Base-by-base conservation (phyloP, 1,140 invertebrate genomes). In the Drosophila kohkoa region DNA sequence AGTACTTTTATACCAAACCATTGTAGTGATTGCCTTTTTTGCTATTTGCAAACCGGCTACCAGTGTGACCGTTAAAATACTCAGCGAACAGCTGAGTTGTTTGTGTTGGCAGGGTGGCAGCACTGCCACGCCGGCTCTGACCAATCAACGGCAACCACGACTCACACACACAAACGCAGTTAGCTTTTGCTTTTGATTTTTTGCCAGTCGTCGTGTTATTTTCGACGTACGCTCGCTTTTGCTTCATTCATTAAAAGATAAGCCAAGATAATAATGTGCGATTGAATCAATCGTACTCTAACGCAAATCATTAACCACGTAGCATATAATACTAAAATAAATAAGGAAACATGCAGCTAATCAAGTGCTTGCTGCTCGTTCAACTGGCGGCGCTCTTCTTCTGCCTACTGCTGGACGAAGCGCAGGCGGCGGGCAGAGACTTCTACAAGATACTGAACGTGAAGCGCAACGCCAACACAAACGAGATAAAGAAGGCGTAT, bases 401-500 rank as follows among this genome's bases (percentile, higher is more conserved):
- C n/a, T 54, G 90, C 7, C 75, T 82, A 58, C 58, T 91, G 6
- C 16, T 92, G 2, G 76, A 83, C 52, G 77, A 81, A 43, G 77
- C 59, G 4, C 52, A 85, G 25, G 93, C 93, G 75, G 96, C 97
- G 65, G 98, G 35, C 35, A 38, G 35, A 38, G 35, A 99, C 93
- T 99, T 99, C 94, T 99, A 99, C 94, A 94, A 95, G 85, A 99
- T 99, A 91, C 94, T 99, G 38, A 87, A 91, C 96, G 97, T 81
- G 95, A 73, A 93, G 62, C 82, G 96, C 15, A 95, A 94, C 92
- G 99, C 99, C 15, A 97, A 94, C 82, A 95, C 95, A 52, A 98
- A 99, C 94, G 96, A 99, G 93, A 98, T 99, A 45, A 99, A 99
- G 93, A 99, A 99, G 94, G 98, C 98, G 2, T 99, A 99, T 92